phyloP scores from a whole-genome alignment of 35 echinoderm and acorn worm genomes.

The Apostichopus californicus region DNA sequence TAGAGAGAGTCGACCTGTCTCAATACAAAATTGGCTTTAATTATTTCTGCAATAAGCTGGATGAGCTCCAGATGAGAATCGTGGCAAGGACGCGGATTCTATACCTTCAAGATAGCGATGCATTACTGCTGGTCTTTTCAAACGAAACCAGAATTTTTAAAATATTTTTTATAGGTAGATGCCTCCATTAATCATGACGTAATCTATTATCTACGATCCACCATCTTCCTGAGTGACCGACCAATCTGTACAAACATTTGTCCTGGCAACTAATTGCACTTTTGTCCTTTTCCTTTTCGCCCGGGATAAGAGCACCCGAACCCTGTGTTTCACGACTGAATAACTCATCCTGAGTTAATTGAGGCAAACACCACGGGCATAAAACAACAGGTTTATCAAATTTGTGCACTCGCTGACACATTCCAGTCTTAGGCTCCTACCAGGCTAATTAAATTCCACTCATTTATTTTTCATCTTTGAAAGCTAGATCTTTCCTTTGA shows the following conservation, averaged over 20 bases:
- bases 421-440: not conserved
- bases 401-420: constrained; percentile 25
- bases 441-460: constrained; percentile 27
- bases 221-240: constrained; percentile 4
- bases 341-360: constrained; percentile 10
- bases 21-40: no score
- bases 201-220: constrained; percentile 1
- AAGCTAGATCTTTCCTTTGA: not conserved
- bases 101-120: no score
- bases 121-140: no score
- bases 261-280: constrained; percentile 8
- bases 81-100: no score
- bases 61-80: no score
- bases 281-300: not conserved
- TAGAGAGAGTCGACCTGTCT: no score
- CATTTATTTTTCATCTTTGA: not conserved
- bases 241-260: constrained; percentile 29
- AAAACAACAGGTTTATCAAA: constrained; percentile 54
- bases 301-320: not conserved
- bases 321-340: not conserved
- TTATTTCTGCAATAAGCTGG: no score
- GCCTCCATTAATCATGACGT: constrained; percentile 10
- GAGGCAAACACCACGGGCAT: constrained; percentile 36
- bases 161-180: not conserved
- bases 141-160: no score